phyloP scores from a whole-genome alignment of 1,140 invertebrate species.

The Dendrolimus kikuchii region DNA sequence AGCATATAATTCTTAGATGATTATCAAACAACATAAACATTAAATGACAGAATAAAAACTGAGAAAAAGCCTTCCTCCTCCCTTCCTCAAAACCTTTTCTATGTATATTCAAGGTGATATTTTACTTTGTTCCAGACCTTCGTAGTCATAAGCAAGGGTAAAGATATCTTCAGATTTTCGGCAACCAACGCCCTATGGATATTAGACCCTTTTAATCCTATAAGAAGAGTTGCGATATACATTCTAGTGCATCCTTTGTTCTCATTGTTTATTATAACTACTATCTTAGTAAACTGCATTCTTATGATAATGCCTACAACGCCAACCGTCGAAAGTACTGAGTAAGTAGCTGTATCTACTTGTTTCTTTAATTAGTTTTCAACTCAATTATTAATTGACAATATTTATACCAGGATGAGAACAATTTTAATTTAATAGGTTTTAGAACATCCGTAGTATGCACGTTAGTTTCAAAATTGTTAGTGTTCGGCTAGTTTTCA shows the following conservation, averaged over 20 bases:
- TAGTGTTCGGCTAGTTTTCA: conserved; percentile 54
- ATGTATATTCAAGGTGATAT: too few species aligned
- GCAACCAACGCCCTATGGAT: conserved; percentile 96
- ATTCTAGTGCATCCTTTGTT: conserved; percentile 98
- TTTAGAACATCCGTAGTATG: conserved; percentile 53
- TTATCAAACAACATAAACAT: too few species aligned
- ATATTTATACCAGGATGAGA: conserved; percentile 16
- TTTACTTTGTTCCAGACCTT: conserved; percentile 87
- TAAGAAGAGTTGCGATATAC: conserved; percentile 96
- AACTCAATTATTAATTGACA: conserved; percentile 16
- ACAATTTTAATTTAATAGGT: conserved; percentile 19
- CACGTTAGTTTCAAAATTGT: conserved; percentile 68
- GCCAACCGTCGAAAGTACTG: conserved; percentile 94
- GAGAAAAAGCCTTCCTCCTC: too few species aligned
- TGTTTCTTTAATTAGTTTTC: conserved; percentile 2
- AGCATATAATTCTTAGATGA: too few species aligned
- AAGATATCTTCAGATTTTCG: conserved; percentile 98
- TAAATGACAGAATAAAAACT: too few species aligned
- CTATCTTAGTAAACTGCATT: conserved; percentile 97
- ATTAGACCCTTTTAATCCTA: conserved; percentile 97
- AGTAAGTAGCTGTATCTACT: conserved; percentile 82
- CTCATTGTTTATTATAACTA: conserved; percentile 97
- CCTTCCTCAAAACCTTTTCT: too few species aligned
- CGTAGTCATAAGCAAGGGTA: conserved; percentile 98
- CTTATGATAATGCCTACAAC: conserved; percentile 97